Conservation (phyloP, 2,888 invertebrate species). For the Crematogaster levior region DNA sequence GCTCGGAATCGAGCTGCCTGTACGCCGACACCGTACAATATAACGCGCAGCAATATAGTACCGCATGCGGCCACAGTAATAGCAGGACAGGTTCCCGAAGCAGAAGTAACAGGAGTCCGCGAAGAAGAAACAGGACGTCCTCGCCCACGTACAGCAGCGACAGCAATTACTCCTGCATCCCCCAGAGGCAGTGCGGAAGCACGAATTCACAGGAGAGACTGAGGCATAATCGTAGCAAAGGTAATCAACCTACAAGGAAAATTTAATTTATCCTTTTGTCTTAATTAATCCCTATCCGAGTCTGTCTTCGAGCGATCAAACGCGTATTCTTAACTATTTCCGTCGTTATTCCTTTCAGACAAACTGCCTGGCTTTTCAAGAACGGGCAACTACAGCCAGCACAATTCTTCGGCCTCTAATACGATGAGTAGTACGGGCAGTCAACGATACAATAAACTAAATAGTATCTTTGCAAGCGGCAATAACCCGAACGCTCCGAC, state of each 20-base stretch:
- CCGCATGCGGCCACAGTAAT: constrained; percentile 70
- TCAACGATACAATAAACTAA: constrained; percentile 84
- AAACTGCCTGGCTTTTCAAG: constrained; percentile 83
- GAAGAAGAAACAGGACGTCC: constrained; percentile 80
- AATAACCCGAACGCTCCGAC: constrained; percentile 77
- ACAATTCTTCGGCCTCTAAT: constrained; percentile 83
- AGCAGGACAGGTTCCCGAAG: constrained; percentile 78
- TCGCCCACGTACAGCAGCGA: constrained; percentile 84
- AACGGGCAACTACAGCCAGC: constrained; percentile 80
- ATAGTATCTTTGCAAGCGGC: constrained; percentile 80
- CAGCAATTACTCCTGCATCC: constrained; percentile 84
- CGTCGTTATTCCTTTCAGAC: constrained; percentile 72
- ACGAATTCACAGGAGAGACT: constrained; percentile 83
- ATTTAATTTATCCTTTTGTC: not conserved
- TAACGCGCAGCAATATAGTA: constrained; percentile 77
- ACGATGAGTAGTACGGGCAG: constrained; percentile 84
- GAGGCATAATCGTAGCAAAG: constrained; percentile 84
- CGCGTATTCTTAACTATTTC: not conserved
- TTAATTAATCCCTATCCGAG: not conserved
- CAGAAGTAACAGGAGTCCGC: constrained; percentile 82
- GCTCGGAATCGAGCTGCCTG: constrained; percentile 84
- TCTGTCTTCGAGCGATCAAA: not conserved
- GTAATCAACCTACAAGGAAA: constrained; percentile 64
- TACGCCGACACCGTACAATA: constrained; percentile 84
- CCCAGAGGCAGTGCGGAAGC: constrained; percentile 81